These are phyloP conservation scores for Bos javanicus DNA, from an alignment of 2,113 vertebrate species.

Conservation along the genomic window DNA sequence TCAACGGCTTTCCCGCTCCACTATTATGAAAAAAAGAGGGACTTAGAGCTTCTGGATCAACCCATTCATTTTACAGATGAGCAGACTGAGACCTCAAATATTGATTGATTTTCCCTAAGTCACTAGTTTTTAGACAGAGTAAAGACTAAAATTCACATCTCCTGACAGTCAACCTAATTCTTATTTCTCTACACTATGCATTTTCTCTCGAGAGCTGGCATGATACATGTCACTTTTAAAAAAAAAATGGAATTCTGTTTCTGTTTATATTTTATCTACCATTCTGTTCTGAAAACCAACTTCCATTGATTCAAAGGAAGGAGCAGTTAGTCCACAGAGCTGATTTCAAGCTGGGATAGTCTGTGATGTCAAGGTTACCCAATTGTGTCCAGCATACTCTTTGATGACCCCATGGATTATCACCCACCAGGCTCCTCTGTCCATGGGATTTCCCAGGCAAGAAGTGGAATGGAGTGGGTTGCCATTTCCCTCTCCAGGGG, in stretches of 20 bases:
- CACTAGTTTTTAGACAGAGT: background rate
- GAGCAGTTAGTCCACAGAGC: background rate
- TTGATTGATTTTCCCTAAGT: background rate
- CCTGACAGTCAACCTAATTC: background rate
- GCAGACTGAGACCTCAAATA: constrained; percentile 33
- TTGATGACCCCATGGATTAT: background rate
- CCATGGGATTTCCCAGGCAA: background rate
- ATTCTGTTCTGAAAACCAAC: background rate
- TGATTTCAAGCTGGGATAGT: background rate
- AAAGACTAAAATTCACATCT: background rate
- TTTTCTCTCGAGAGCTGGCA: background rate
- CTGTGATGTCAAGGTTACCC: background rate
- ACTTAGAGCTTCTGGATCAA: background rate
- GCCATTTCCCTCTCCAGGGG: background rate
- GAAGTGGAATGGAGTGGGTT: background rate
- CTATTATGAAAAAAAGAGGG: background rate
- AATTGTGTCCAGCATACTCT: background rate
- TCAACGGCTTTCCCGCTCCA: background rate
- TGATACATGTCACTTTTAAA: background rate
- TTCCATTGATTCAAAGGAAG: background rate
- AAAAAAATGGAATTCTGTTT: background rate
- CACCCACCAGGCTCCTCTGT: background rate
- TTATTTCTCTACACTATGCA: background rate
- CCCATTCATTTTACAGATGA: constrained; percentile 41
- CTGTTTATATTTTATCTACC: background rate